Percentiles rank a stretch among this genome's conserved stretches.
Evolutionary conservation across 2,888 invertebrate genomes (phyloP).

Genomic region (Colostygia pectinataria): DNA sequence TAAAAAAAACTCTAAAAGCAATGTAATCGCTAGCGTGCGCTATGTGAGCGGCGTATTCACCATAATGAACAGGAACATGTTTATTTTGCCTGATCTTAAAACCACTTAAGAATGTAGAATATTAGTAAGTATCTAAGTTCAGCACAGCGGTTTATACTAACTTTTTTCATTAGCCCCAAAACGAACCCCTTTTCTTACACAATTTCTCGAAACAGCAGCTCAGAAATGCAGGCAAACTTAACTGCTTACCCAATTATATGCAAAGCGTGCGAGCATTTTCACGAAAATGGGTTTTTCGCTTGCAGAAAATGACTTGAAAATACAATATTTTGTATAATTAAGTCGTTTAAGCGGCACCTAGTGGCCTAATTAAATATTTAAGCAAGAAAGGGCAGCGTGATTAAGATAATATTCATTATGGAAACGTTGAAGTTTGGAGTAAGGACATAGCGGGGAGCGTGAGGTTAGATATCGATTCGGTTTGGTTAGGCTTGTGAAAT

Average conservation of each 20-base stretch:
- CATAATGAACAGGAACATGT: too few relatives aligned
- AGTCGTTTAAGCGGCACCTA: conserved; percentile 58
- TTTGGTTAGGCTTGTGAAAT: too few relatives aligned
- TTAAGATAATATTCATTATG: conserved; percentile 66
- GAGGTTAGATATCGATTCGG: neutral
- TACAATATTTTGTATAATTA: conserved; percentile 62
- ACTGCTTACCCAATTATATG: conserved; percentile 30
- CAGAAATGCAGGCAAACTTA: conserved; percentile 26
- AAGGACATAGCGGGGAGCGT: conserved; percentile 25
- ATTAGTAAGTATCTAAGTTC: neutral
- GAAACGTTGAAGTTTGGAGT: conserved; percentile 28
- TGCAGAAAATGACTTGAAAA: conserved; percentile 33
- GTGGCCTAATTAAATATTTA: conserved; percentile 71
- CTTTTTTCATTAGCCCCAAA: conserved; percentile 17
- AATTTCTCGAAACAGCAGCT: conserved; percentile 29
- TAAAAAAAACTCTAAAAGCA: too few relatives aligned
- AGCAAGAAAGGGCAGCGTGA: conserved; percentile 56
- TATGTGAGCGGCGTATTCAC: too few relatives aligned
- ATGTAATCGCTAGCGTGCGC: too few relatives aligned
- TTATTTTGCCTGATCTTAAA: too few relatives aligned
- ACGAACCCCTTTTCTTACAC: conserved; percentile 5
- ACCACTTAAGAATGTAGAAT: too few relatives aligned
- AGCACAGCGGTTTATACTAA: conserved; percentile 7
- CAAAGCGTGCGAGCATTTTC: conserved; percentile 26
- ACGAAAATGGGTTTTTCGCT: conserved; percentile 24